Conservation (phyloP, 2,797 vertebrate species). For the Falco peregrinus region DNA sequence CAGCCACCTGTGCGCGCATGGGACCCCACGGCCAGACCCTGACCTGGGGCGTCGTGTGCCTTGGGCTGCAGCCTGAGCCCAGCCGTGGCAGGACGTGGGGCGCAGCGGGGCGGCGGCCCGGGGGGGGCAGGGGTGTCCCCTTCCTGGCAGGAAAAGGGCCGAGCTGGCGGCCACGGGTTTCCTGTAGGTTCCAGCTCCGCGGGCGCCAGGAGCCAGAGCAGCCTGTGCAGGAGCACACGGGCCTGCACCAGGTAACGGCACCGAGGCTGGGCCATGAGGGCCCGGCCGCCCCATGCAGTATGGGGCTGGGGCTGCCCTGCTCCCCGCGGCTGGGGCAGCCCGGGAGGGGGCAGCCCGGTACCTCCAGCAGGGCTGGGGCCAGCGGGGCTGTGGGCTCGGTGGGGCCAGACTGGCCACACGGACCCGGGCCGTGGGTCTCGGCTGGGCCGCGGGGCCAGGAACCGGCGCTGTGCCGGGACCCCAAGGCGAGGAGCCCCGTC, state of each 20-base stretch:
- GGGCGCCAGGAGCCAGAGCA: background rate
- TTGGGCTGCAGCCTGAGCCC: accelerated
- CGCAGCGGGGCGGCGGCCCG: background rate
- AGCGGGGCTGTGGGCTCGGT: too few relatives aligned
- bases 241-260: background rate
- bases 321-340: too few relatives aligned
- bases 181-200: background rate
- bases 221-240: background rate
- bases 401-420: too few relatives aligned
- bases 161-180: background rate
- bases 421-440: too few relatives aligned
- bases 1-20: accelerated
- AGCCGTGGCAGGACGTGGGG: background rate
- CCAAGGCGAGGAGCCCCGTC: too few relatives aligned
- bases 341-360: background rate
- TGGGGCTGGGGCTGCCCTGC: too few relatives aligned
- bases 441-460: too few relatives aligned
- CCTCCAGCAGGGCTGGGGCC: background rate
- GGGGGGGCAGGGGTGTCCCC: background rate
- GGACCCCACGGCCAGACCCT: background rate
- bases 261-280: background rate
- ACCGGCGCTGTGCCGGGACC: too few relatives aligned
- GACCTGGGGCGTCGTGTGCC: background rate
- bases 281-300: too few relatives aligned
- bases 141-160: constrained; percentile 52